These are phyloP conservation scores for Glyphotaelius pellucidus DNA, from an alignment of 2,888 invertebrate species.

Conservation along the genomic window DNA sequence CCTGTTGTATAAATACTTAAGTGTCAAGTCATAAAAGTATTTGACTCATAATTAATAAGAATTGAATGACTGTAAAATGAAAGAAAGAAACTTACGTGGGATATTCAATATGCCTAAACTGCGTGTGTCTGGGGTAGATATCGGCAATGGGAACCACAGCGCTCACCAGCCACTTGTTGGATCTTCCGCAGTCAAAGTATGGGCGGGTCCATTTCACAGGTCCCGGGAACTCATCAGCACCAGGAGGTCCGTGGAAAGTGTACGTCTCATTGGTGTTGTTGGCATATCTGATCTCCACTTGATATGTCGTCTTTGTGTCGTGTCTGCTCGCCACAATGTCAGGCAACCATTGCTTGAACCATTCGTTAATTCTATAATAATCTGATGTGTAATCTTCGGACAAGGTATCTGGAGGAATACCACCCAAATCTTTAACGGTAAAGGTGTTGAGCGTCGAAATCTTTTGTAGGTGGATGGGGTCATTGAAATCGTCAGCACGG, in stretches of 20 bases:
- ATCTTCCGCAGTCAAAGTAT: constrained; percentile 95
- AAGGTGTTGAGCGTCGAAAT: constrained; percentile 86
- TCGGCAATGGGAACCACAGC: constrained; percentile 97
- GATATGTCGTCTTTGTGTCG: constrained; percentile 94
- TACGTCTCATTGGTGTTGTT: constrained; percentile 97
- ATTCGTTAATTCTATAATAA: constrained; percentile 94
- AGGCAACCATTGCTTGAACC: constrained; percentile 95
- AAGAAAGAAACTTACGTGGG: constrained; percentile 84
- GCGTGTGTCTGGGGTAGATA: constrained; percentile 95
- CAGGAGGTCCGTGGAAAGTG: constrained; percentile 96
- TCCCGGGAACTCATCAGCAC: constrained; percentile 92
- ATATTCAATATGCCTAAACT: constrained; percentile 94
- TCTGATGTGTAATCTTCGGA: constrained; percentile 94
- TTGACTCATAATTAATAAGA: background rate
- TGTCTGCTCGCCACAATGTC: constrained; percentile 89
- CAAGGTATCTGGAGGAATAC: constrained; percentile 86
- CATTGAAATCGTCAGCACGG: constrained; percentile 94
- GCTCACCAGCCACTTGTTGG: constrained; percentile 96
- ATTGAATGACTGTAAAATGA: background rate
- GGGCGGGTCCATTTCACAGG: constrained; percentile 96
- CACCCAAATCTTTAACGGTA: constrained; percentile 90
- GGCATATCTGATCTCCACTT: constrained; percentile 94
- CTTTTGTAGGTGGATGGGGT: constrained; percentile 95
- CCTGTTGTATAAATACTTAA: background rate
- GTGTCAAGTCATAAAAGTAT: background rate